A percentile compares a stretch with the other conserved stretches of the same genome.
Evolutionary conservation across 92 coral and sea anemone genomes (phyloP).

Genomic region (Anthopleura xanthogrammica): DNA sequence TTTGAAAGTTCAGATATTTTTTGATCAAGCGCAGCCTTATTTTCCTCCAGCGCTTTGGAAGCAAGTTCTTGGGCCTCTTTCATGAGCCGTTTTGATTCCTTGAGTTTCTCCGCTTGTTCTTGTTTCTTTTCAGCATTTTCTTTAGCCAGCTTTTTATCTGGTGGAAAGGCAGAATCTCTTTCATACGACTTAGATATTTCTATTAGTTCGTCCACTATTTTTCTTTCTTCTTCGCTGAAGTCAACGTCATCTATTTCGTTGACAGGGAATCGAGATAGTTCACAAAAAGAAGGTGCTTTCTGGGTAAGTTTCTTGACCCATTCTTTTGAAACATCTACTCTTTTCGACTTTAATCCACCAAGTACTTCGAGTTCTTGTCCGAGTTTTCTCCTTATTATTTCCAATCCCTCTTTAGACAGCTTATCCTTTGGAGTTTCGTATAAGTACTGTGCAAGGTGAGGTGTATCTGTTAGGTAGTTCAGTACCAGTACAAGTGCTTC

Average conservation of each 20-base stretch:
- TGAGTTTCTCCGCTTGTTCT: too few relatives aligned
- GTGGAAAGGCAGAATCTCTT: background rate
- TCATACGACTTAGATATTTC: slow-evolving; percentile 14
- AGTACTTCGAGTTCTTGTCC: slow-evolving; percentile 58
- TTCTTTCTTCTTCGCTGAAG: slow-evolving; percentile 39
- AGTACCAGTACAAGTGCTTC: slow-evolving; percentile 52
- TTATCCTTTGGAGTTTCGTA: slow-evolving; percentile 16
- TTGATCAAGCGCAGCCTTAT: too few relatives aligned
- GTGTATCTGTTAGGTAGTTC: slow-evolving; percentile 33
- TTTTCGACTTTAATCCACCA: slow-evolving; percentile 39
- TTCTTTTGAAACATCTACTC: slow-evolving; percentile 26
- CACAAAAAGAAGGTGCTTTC: slow-evolving; percentile 35
- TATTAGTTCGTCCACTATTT: slow-evolving; percentile 22
- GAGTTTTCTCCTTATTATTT: slow-evolving; percentile 15
- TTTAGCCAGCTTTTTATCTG: too few relatives aligned
- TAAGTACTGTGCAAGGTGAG: slow-evolving; percentile 42
- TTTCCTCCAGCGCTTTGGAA: too few relatives aligned
- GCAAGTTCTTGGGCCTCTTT: too few relatives aligned
- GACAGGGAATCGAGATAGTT: slow-evolving; percentile 17
- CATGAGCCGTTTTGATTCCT: too few relatives aligned
- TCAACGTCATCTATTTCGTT: background rate
- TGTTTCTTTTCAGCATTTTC: too few relatives aligned
- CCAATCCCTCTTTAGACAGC: slow-evolving; percentile 14
- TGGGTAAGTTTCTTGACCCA: slow-evolving; percentile 33
- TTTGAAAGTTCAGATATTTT: too few relatives aligned